These are phyloP conservation scores for Trachythela sp. DNA, from an alignment of 64 coral and sea anemone genomes.

Conservation along the genomic window DNA sequence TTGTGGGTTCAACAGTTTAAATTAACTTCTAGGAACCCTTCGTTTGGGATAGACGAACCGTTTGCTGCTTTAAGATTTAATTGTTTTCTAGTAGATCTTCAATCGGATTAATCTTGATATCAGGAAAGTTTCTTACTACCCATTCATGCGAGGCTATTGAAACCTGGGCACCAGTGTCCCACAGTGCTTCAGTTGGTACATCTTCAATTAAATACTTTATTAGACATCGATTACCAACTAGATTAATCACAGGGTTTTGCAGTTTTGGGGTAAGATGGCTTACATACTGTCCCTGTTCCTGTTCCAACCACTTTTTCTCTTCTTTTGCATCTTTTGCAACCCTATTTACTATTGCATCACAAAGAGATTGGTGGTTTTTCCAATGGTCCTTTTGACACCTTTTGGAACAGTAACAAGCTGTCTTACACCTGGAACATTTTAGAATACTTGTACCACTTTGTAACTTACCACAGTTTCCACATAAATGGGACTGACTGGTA, in stretches of 20 bases:
- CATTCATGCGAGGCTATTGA: too few species aligned
- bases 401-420: too few species aligned
- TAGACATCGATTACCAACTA: constrained; percentile 6
- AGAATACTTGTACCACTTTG: too few species aligned
- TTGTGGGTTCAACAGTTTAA: background rate
- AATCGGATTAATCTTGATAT: background rate
- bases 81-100: background rate
- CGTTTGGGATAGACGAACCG: background rate
- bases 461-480: too few species aligned
- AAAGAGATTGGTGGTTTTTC: too few species aligned
- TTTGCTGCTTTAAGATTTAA: constrained; percentile 1
- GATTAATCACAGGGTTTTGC: background rate
- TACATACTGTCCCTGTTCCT: constrained; percentile 13
- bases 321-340: too few species aligned
- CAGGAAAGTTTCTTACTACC: background rate
- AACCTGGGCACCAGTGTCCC: too few species aligned
- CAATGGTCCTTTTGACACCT: too few species aligned
- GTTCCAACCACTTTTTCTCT: background rate
- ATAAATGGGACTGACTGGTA: too few species aligned
- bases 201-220: too few species aligned
- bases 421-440: too few species aligned
- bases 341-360: background rate
- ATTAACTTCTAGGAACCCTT: background rate
- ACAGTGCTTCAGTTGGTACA: too few species aligned
- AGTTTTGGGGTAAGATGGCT: background rate